Evolutionary conservation across 2,797 vertebrate species (phyloP), one percentile per base, ranked within the genome.

Genomic region (Alectoris magna): DNA sequence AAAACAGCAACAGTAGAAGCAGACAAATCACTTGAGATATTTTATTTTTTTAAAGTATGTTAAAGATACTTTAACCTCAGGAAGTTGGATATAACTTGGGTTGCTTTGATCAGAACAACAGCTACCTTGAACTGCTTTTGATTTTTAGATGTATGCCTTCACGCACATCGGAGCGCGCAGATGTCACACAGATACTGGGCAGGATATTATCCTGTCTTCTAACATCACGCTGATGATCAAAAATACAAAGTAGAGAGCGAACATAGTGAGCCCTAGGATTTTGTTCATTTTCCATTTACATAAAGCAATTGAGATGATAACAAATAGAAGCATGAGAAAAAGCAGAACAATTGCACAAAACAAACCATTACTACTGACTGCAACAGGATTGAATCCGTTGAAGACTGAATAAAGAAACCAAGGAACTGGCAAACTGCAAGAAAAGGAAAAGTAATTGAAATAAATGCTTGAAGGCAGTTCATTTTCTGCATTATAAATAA

Each of bases 211-310:
- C 62, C 99, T 98, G 94, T 99, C 98, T 96, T 99, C 99, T 87
- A 99, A 94, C 99, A 99, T 98, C 84, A 99, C 99, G 15, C 99
- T 99, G 87, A 99, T 97, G 58, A 99, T 98, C 95, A 99, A 95
- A 97, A 99, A 99, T 77, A 99, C 96, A n/a, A 99, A 98, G 97
- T 99, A 99, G 72, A 99, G 98, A 81, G 98, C 95, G 95, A 99
- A 99, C 99, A 99, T 99, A 39, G 98, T 99, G 95, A 95, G 97
- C 81, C 99, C 99, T 96, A 99, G 97, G 7, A 97, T 82, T 96
- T 99, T 99, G 97, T 99, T 99, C 99, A 99, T 99, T 94, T 97
- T 99, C 99, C 99, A 99, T 94, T 98, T 99, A 77, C 98, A 99
- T 18, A 24, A 58, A 9, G 99, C 99, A 4, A 99, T 99, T 39